Base-by-base conservation (phyloP, 2,888 invertebrate species). In the Microctonus hyperodae region DNA sequence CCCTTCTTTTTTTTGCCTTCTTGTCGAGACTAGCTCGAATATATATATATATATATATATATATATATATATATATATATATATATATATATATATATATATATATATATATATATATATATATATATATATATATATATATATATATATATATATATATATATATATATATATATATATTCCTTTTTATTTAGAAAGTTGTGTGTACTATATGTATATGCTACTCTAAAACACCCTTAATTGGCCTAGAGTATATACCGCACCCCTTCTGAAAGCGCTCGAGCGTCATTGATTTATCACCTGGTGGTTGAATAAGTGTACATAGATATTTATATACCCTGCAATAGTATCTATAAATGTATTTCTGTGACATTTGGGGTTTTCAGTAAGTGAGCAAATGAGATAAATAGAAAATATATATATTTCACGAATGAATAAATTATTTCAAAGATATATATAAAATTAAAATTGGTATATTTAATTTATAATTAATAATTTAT, bases 221-320 rank as follows among this genome's bases (percentile, higher is more conserved):
- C 68, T 53, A 83, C 82, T 84, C 81, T 77, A 83, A 83, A 83
- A 83, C 82, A 83, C 81, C 83, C 83, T 83, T 84, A 83, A 83
- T 84, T 83, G 83, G 83, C 78, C 72, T 73, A 10, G 16, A 55
- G 55, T 51, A n/a, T 55, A 55, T 40, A 40, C 55, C 61, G 40
- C 51, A 58, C 31, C 31, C 62, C 67, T 53, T 35, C 11, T 16
- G 31, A 64, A 67, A 48, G 61, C 64, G 61, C 64, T 65, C 65
- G 51, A 71, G 72, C 76, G 72, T 76, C 76, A 77, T 79, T 79
- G 79, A 79, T 79, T 79, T 79, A 79, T 77, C 63, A 59, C 63
- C 58, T 28, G 13, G 25, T 28, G 44, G n/a, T 33, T 59, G 25
- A 13, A n/a, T 25, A 48, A 16, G 22, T 25, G 50, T 23, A 13